A percentile compares a stretch with the other conserved stretches of the same genome.
Conservation (phyloP, 2,113 vertebrate species). For the Silurus asotus region DNA sequence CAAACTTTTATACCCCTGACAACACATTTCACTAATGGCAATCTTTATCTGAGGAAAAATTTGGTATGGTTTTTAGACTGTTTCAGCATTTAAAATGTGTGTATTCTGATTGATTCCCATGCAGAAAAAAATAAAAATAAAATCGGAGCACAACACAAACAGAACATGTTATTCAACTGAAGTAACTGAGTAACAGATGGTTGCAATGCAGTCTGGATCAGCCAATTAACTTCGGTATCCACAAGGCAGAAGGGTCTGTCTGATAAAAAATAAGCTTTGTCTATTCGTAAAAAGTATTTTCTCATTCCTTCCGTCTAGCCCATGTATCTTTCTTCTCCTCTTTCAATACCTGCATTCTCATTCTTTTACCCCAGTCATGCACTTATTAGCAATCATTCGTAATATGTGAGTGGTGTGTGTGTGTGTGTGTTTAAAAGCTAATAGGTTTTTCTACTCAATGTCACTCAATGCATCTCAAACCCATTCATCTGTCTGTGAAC, state of each 20-base stretch:
- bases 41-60: not conserved
- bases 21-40: not conserved
- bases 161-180: accelerated
- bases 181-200: not conserved
- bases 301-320: no score
- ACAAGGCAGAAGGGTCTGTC: no score
- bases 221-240: not conserved
- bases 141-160: not conserved
- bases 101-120: not conserved
- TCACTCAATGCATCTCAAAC: no score
- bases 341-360: not conserved
- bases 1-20: not conserved
- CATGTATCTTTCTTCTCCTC: not conserved
- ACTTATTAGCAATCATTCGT: no score
- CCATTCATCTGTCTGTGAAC: no score
- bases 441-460: no score
- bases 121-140: not conserved
- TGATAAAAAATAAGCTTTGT: no score
- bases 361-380: not conserved
- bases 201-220: not conserved
- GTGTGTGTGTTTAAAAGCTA: no score
- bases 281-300: no score
- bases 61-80: not conserved
- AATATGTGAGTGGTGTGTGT: no score
- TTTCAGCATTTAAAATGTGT: not conserved